phyloP scores from a whole-genome alignment of 2,797 vertebrate species.

The Sebastes oblongus region DNA sequence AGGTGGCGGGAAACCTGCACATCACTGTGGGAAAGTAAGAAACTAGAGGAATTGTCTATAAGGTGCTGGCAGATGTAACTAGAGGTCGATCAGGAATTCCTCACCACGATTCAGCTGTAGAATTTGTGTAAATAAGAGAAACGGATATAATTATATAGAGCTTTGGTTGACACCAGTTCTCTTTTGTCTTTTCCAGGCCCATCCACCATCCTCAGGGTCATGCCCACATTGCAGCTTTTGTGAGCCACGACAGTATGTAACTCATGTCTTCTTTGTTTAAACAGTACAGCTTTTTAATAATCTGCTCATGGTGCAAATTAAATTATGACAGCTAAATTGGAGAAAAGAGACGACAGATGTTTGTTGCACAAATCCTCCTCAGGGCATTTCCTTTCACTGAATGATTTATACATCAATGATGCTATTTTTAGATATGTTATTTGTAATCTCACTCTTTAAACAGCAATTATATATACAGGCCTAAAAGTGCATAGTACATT shows the following conservation, averaged over 20 bases:
- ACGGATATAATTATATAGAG: neutral
- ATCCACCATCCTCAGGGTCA: constrained; percentile 96
- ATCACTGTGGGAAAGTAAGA: constrained; percentile 98
- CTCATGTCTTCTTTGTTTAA: neutral
- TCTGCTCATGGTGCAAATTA: neutral
- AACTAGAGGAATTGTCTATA: neutral
- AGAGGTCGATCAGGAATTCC: neutral
- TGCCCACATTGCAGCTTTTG: constrained; percentile 95
- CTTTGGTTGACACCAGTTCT: neutral
- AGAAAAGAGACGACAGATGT: neutral
- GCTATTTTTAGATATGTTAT: neutral
- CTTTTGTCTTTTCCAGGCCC: constrained; percentile 78
- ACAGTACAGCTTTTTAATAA: neutral
- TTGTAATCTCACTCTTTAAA: neutral
- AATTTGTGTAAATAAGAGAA: neutral
- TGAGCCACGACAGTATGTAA: constrained; percentile 94
- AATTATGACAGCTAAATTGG: neutral
- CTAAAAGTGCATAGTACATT: neutral
- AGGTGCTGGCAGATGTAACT: neutral
- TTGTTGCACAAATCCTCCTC: neutral
- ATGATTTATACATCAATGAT: neutral
- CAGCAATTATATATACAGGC: neutral
- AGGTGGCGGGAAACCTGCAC: constrained; percentile 98
- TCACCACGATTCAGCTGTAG: neutral
- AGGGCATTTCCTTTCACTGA: neutral